A percentile compares a stretch with the other conserved stretches of the same genome.
Evolutionary conservation across 2,113 vertebrate species (phyloP).

Genomic region (Silurus asotus): DNA sequence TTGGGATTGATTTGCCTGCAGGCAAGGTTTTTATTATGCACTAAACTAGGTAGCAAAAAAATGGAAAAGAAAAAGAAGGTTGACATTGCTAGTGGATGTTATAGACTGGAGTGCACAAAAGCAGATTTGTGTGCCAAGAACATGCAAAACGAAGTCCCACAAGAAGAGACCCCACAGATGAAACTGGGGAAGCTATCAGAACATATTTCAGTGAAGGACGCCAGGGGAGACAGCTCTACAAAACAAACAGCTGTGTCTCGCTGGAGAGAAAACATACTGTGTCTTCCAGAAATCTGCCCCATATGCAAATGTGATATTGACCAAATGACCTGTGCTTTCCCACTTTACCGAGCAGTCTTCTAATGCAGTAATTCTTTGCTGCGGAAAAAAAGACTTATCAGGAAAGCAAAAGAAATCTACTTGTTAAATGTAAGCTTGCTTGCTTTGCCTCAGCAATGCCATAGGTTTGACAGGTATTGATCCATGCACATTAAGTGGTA

Average conservation of each 20-base stretch:
- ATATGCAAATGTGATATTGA: conserved; percentile 67
- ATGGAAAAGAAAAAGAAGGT: conserved; percentile 35
- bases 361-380: neutral
- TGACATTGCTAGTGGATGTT: conserved; percentile 36
- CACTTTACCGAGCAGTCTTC: conserved; percentile 2
- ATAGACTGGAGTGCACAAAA: conserved; percentile 26
- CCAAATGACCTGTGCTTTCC: conserved; percentile 42
- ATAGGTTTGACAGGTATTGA: conserved; percentile 58
- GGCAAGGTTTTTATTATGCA: conserved; percentile 58
- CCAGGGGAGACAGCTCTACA: conserved; percentile 59
- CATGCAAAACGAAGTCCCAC: conserved; percentile 52
- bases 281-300: conserved; percentile 64
- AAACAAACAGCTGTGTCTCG: conserved; percentile 68
- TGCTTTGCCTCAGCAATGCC: conserved; percentile 35
- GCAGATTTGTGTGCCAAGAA: conserved; percentile 29
- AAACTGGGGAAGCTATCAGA: conserved; percentile 64
- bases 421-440: conserved; percentile 29
- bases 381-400: neutral
- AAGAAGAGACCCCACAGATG: conserved; percentile 57
- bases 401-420: conserved; percentile 33
- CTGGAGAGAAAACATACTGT: conserved; percentile 58
- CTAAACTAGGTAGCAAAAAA: conserved; percentile 52
- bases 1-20: conserved; percentile 52
- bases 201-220: conserved; percentile 68
- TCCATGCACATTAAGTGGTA: conserved; percentile 51